Conservation (phyloP, 2,888 invertebrate genomes). For the Tiphia femorata region DNA sequence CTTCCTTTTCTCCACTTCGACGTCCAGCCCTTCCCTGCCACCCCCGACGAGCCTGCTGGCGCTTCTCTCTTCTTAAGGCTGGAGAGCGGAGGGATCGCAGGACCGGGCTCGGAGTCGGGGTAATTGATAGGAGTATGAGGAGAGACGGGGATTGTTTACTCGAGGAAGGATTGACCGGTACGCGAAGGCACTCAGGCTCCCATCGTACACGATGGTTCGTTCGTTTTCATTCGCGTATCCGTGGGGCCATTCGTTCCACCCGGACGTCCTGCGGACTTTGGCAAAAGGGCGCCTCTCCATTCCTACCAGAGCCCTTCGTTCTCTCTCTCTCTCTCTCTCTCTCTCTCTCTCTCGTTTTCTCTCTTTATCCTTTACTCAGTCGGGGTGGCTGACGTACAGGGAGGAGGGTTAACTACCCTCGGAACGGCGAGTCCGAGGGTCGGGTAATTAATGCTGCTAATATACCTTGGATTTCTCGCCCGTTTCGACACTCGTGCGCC, state of each 20-base stretch:
- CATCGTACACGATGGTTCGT: conserved; percentile 26
- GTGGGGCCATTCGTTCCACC: conserved; percentile 20
- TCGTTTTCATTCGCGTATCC: conserved; percentile 27
- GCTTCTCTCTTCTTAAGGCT: conserved; percentile 7
- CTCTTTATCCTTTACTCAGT: too few species aligned
- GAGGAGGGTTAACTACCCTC: conserved; percentile 17
- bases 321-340: too few species aligned
- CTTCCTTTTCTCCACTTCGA: background rate
- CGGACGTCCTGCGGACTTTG: conserved; percentile 28
- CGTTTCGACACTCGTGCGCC: conserved; percentile 38
- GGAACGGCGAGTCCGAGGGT: conserved; percentile 42
- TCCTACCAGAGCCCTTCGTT: too few species aligned
- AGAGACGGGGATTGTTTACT: conserved; percentile 55
- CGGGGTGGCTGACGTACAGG: background rate
- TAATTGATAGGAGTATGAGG: conserved; percentile 56
- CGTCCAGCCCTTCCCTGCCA: background rate
- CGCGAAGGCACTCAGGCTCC: conserved; percentile 47
- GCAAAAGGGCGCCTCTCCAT: conserved; percentile 14
- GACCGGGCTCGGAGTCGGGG: conserved; percentile 38
- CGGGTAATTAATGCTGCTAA: conserved; percentile 59
- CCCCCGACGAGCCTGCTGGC: background rate
- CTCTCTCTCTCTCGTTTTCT: too few species aligned
- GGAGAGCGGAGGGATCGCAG: background rate
- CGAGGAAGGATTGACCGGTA: conserved; percentile 55
- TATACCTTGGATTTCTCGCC: conserved; percentile 48